phyloP scores from a whole-genome alignment of 2,888 invertebrate genomes.

The Alloplasta piceator region DNA sequence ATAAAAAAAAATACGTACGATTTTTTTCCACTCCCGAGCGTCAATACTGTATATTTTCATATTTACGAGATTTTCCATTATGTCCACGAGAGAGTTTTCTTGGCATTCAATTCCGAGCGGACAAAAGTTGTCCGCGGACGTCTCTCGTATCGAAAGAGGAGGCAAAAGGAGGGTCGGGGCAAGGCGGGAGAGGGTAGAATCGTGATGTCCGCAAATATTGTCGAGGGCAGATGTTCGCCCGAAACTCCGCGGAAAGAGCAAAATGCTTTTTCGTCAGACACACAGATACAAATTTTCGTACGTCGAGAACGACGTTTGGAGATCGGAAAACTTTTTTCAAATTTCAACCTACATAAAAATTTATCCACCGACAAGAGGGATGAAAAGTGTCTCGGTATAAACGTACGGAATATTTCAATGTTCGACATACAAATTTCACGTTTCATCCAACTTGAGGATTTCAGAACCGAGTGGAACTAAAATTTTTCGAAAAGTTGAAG shows the following conservation, averaged over 20 bases:
- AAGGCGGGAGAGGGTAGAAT: neutral
- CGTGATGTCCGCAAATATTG: slow-evolving; percentile 80
- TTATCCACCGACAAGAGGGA: neutral
- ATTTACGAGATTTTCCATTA: slow-evolving; percentile 79
- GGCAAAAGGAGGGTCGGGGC: neutral
- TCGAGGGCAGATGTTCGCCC: slow-evolving; percentile 80
- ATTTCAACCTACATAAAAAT: slow-evolving; percentile 22
- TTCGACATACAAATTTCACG: no score
- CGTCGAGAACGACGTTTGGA: neutral
- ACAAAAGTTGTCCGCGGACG: slow-evolving; percentile 78
- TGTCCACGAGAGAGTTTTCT: slow-evolving; percentile 72
- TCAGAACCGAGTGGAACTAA: no score
- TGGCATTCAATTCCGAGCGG: slow-evolving; percentile 78
- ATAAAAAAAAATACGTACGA: neutral
- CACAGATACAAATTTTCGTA: neutral
- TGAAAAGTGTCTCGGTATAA: slow-evolving; percentile 18
- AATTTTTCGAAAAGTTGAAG: no score
- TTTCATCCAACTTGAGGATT: no score
- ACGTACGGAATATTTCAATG: neutral
- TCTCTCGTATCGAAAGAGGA: slow-evolving; percentile 8
- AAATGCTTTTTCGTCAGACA: slow-evolving; percentile 14
- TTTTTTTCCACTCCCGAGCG: neutral
- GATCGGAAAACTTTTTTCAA: slow-evolving; percentile 42
- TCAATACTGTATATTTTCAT: slow-evolving; percentile 72
- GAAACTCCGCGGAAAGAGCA: slow-evolving; percentile 32